phyloP scores from a whole-genome alignment of 2,888 invertebrate genomes.

The Leptura quadrifasciata region DNA sequence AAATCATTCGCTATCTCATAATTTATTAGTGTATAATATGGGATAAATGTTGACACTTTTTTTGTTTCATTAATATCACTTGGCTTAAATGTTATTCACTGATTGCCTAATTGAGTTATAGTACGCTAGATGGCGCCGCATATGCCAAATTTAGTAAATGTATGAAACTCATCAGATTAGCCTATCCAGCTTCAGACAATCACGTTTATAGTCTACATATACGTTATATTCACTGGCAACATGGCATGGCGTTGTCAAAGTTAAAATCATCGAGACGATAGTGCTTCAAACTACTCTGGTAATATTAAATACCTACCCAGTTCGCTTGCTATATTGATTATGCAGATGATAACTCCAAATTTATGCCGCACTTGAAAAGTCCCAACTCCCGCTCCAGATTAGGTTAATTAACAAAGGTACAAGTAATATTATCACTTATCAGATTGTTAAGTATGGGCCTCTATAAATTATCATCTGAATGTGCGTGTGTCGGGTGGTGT shows the following conservation, averaged over 20 bases:
- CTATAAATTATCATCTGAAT: conserved; percentile 49
- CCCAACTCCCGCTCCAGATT: conserved; percentile 41
- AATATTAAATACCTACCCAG: neutral
- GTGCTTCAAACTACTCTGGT: neutral
- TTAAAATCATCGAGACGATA: neutral
- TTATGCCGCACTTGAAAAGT: conserved; percentile 33
- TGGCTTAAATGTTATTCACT: too few relatives aligned
- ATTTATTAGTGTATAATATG: too few relatives aligned
- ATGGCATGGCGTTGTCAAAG: neutral
- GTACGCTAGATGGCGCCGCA: too few relatives aligned
- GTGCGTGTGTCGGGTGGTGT: conserved; percentile 45
- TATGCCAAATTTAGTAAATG: too few relatives aligned
- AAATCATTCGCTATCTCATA: too few relatives aligned
- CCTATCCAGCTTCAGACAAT: too few relatives aligned
- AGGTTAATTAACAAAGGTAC: conserved; percentile 54
- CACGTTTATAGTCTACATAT: too few relatives aligned
- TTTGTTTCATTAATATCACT: too few relatives aligned
- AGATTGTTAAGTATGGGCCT: conserved; percentile 44
- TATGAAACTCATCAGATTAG: neutral
- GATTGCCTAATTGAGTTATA: too few relatives aligned
- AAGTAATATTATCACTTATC: conserved; percentile 48
- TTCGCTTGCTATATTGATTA: neutral
- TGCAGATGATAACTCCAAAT: conserved; percentile 19
- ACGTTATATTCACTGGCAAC: too few relatives aligned
- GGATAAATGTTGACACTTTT: too few relatives aligned